Conservation (phyloP, 2,113 vertebrate species). For the Xenopus laevis region DNA sequence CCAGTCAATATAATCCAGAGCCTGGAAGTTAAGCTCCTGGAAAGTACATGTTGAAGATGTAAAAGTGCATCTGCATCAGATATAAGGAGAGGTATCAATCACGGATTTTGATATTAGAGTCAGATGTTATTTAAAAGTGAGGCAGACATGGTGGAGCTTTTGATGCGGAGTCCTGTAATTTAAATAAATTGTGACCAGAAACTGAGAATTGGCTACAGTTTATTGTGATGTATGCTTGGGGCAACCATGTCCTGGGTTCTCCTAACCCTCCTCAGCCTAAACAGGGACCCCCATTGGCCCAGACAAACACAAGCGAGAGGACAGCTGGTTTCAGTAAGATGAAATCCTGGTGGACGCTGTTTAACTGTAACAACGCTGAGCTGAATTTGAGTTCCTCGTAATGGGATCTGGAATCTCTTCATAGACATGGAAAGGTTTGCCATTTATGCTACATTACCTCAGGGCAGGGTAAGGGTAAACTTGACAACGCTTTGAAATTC, state of each 20-base stretch:
- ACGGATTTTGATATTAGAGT: not conserved
- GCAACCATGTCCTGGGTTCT: not conserved
- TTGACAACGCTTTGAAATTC: too few relatives aligned
- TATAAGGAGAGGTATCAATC: slow-evolving; percentile 1
- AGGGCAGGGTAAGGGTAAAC: too few relatives aligned
- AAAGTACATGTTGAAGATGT: not conserved
- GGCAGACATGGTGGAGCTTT: not conserved
- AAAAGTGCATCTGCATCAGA: slow-evolving; percentile 1
- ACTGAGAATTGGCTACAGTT: not conserved
- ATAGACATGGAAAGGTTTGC: too few relatives aligned
- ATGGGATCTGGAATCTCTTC: too few relatives aligned
- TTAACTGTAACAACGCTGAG: too few relatives aligned
- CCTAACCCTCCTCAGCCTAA: too few relatives aligned
- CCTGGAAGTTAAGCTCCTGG: not conserved
- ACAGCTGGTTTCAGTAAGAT: too few relatives aligned
- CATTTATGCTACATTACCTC: too few relatives aligned
- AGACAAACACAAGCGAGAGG: too few relatives aligned
- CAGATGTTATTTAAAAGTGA: not conserved
- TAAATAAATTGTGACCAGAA: not conserved
- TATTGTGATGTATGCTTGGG: not conserved
- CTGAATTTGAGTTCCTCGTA: too few relatives aligned
- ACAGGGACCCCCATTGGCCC: too few relatives aligned
- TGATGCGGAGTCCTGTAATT: not conserved
- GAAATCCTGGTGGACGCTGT: too few relatives aligned
- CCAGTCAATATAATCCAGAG: not conserved